Conservation (phyloP, 2,888 invertebrate genomes). For the Thymelicus lineola region DNA sequence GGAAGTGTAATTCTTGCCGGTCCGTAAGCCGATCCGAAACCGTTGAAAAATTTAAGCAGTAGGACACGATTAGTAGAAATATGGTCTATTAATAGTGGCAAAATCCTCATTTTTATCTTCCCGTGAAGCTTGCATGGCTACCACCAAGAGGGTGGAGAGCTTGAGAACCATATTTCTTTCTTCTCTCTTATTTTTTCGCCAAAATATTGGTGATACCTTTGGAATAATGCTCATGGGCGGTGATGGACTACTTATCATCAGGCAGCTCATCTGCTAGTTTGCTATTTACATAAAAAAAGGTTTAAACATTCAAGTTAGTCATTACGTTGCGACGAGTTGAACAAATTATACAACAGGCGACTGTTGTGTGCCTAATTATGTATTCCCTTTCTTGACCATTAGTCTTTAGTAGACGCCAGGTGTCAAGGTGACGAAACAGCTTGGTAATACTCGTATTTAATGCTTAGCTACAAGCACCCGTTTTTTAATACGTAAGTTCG, state of each 20-base stretch:
- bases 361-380: constrained; percentile 2
- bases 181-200: no score
- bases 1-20: no score
- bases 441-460: background rate
- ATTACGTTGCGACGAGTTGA: background rate
- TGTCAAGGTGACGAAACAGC: constrained; percentile 8
- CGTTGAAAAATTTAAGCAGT: no score
- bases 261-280: background rate
- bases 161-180: no score
- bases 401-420: background rate
- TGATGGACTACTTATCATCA: background rate
- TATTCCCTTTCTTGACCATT: background rate
- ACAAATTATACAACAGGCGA: constrained; percentile 2
- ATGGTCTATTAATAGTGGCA: no score
- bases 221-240: no score
- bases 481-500: background rate
- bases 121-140: no score
- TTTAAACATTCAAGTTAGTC: constrained; percentile 3
- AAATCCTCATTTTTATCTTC: no score
- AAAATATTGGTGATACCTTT: no score
- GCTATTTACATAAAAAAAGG: background rate
- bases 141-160: no score
- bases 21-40: no score
- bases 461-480: background rate
- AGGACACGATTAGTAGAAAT: no score